Conservation (phyloP, 2,888 invertebrate genomes). For the Volucella inflata region DNA sequence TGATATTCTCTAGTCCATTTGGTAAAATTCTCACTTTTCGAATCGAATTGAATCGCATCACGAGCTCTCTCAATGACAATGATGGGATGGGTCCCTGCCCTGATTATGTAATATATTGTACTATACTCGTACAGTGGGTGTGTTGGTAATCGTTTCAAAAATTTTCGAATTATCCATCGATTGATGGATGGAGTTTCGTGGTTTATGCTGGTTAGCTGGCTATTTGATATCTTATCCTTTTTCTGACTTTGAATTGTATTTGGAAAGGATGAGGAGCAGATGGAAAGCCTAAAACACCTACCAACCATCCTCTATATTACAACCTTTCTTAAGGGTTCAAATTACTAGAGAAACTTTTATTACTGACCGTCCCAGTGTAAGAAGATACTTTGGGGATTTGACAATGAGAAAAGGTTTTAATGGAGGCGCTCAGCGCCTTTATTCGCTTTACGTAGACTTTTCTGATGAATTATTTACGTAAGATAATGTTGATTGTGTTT, state of each 20-base stretch:
- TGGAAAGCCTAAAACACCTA: too few relatives aligned
- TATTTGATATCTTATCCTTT: conserved; percentile 3
- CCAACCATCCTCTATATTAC: neutral
- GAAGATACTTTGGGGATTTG: conserved; percentile 36
- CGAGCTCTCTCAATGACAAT: neutral
- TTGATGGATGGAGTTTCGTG: neutral
- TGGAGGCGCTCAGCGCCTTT: neutral
- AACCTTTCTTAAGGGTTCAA: conserved; percentile 6
- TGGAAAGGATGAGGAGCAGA: too few relatives aligned
- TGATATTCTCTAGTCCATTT: conserved; percentile 35
- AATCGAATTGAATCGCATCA: neutral
- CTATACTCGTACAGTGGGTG: conserved; percentile 38
- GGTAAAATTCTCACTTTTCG: conserved; percentile 1
- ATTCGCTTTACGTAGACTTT: neutral
- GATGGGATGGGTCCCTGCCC: conserved; percentile 9
- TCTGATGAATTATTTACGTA: conserved; percentile 52
- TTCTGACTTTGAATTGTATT: neutral
- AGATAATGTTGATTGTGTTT: conserved; percentile 37
- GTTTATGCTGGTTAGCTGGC: neutral
- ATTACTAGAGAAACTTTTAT: conserved; percentile 46
- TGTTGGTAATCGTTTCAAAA: conserved; percentile 44
- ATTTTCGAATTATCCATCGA: conserved; percentile 28
- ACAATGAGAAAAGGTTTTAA: conserved; percentile 30
- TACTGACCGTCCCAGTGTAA: conserved; percentile 16
- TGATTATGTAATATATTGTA: conserved; percentile 71